A percentile compares a stretch with the other conserved stretches of the same genome.
These are phyloP conservation scores for Caloenas nicobarica DNA, from an alignment of 2,113 vertebrate genomes.

Conservation along the genomic window DNA sequence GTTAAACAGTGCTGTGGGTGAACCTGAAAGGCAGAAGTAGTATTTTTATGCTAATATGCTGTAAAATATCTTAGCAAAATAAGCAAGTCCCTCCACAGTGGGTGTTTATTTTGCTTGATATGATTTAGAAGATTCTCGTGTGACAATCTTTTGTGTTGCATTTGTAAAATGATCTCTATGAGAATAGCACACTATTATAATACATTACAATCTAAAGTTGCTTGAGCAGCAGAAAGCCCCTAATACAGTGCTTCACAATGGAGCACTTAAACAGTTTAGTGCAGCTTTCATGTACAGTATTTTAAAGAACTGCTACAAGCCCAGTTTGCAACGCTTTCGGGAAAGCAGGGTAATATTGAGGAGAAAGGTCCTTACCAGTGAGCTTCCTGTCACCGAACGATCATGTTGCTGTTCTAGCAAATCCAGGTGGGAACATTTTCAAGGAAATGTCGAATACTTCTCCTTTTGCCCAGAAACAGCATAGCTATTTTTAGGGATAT, in stretches of 20 bases:
- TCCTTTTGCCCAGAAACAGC: conserved; percentile 79
- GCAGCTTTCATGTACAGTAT: conserved; percentile 63
- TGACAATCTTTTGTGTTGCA: conserved; percentile 67
- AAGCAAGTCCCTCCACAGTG: conserved; percentile 50
- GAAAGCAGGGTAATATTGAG: conserved; percentile 64
- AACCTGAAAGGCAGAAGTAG: conserved; percentile 66
- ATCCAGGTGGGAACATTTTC: conserved; percentile 79
- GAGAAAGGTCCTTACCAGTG: conserved; percentile 63
- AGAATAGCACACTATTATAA: conserved; percentile 59
- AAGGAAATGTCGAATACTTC: conserved; percentile 76
- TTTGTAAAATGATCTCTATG: conserved; percentile 68
- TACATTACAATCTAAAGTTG: conserved; percentile 63
- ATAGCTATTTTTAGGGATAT: conserved; percentile 80
- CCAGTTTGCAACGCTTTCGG: conserved; percentile 63
- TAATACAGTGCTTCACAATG: conserved; percentile 56
- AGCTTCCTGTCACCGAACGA: conserved; percentile 60
- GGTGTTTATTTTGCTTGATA: conserved; percentile 69
- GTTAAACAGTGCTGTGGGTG: conserved; percentile 35
- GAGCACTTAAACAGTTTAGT: conserved; percentile 73
- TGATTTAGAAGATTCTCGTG: conserved; percentile 59
- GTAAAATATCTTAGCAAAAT: conserved; percentile 65
- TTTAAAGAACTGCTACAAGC: conserved; percentile 66
- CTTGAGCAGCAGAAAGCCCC: conserved; percentile 67
- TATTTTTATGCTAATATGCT: conserved; percentile 69
- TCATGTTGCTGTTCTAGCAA: conserved; percentile 73